phyloP scores from a whole-genome alignment of 2,888 invertebrate genomes.

The Xestoiulus laeticollis region DNA sequence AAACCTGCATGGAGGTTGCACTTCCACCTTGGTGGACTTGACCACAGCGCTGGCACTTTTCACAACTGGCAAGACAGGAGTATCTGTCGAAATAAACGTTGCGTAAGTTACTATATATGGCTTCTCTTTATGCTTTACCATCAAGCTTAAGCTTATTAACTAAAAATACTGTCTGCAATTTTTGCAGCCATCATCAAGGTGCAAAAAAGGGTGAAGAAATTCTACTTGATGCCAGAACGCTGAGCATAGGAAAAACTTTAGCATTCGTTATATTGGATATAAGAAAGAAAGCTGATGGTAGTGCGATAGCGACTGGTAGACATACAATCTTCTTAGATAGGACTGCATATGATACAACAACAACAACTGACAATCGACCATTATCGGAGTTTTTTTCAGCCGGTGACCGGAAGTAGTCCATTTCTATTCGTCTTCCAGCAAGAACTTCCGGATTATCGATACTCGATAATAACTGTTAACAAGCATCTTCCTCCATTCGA shows the following conservation, averaged over 20 bases:
- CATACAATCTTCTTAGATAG: slow-evolving; percentile 77
- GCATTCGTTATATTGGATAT: slow-evolving; percentile 85
- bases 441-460: no score
- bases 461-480: no score
- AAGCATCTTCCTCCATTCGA: no score
- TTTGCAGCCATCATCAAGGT: slow-evolving; percentile 76
- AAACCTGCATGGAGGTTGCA: slow-evolving; percentile 85
- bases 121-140: neutral
- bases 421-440: no score
- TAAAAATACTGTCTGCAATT: neutral
- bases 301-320: slow-evolving; percentile 79
- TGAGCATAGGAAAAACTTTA: slow-evolving; percentile 78
- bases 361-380: no score
- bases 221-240: slow-evolving; percentile 79
- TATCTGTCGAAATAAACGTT: slow-evolving; percentile 83
- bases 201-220: slow-evolving; percentile 82
- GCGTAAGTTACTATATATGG: slow-evolving; percentile 75
- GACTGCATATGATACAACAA: no score
- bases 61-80: slow-evolving; percentile 73
- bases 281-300: slow-evolving; percentile 76
- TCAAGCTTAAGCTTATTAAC: no score
- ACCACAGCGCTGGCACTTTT: slow-evolving; percentile 82
- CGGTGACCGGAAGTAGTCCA: no score
- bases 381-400: no score
- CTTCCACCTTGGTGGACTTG: slow-evolving; percentile 79